Evolutionary conservation across 2,797 vertebrate species (phyloP).

Genomic region (Cirrhinus molitorella): DNA sequence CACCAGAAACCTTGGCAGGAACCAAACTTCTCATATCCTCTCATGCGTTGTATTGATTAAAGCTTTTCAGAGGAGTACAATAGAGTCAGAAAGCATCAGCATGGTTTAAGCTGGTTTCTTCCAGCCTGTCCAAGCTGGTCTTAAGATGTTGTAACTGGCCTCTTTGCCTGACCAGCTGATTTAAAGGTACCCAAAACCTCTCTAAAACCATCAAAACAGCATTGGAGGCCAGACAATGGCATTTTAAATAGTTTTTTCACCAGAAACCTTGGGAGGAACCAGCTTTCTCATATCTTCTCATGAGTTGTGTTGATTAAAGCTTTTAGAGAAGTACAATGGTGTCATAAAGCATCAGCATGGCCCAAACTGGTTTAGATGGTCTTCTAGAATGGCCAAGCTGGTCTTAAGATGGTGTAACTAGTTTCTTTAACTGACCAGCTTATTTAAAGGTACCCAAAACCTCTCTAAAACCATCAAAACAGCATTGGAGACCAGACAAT

Average conservation of each 20-base stretch:
- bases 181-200: background rate
- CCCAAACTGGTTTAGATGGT: background rate
- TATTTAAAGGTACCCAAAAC: background rate
- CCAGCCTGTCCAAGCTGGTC: background rate
- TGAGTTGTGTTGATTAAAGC: slow-evolving; percentile 1
- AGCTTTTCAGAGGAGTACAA: background rate
- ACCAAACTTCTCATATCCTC: background rate
- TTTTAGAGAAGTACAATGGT: background rate
- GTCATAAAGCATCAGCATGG: background rate
- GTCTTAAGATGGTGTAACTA: background rate
- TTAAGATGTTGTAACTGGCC: background rate
- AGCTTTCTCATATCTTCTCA: background rate
- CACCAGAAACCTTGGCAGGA: background rate
- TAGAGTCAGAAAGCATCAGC: background rate
- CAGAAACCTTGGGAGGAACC: background rate
- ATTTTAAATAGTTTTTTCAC: background rate
- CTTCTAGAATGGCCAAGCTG: background rate
- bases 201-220: background rate
- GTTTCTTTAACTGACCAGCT: background rate
- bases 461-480: background rate
- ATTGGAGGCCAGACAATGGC: background rate
- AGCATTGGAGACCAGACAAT: background rate
- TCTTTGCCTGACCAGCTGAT: background rate
- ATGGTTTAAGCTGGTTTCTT: background rate
- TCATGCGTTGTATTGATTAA: background rate